These are phyloP conservation scores for Falco peregrinus DNA, from an alignment of 2,797 vertebrate genomes.

Conservation along the genomic window DNA sequence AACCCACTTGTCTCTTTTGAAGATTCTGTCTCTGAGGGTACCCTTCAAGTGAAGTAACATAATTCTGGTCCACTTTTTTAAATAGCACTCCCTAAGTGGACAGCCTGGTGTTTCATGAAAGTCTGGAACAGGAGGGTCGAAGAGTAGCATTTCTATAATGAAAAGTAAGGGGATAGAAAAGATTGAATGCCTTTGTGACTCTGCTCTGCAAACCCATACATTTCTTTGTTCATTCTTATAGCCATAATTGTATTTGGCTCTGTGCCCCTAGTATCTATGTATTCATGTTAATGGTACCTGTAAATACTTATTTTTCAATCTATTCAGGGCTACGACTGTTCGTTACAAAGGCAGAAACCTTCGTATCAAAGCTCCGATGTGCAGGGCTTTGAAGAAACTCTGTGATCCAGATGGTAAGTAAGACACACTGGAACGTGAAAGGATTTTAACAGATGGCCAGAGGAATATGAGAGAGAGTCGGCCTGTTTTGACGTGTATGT, in stretches of 20 bases:
- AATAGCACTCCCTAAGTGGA: neutral
- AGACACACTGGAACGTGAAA: neutral
- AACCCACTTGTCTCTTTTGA: neutral
- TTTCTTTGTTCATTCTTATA: neutral
- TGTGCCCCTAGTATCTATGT: neutral
- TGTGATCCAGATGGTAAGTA: conserved; percentile 95
- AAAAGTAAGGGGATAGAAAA: neutral
- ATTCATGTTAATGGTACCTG: neutral
- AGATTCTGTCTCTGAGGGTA: neutral
- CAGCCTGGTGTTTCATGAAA: neutral
- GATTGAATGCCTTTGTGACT: neutral
- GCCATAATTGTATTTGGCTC: neutral
- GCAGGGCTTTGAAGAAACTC: conserved; percentile 95
- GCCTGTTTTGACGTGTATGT: neutral
- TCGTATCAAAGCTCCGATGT: conserved; percentile 98
- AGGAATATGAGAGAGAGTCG: neutral
- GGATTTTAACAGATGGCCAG: neutral
- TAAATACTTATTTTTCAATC: neutral
- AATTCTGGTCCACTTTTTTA: neutral
- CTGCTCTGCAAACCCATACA: neutral
- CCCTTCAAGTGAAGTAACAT: neutral
- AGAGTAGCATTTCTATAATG: neutral
- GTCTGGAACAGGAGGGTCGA: neutral
- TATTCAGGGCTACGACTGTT: conserved; percentile 91
- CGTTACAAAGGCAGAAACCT: conserved; percentile 97